Evolutionary conservation across 2,888 invertebrate species (phyloP).

Genomic region (Beris morrisii): DNA sequence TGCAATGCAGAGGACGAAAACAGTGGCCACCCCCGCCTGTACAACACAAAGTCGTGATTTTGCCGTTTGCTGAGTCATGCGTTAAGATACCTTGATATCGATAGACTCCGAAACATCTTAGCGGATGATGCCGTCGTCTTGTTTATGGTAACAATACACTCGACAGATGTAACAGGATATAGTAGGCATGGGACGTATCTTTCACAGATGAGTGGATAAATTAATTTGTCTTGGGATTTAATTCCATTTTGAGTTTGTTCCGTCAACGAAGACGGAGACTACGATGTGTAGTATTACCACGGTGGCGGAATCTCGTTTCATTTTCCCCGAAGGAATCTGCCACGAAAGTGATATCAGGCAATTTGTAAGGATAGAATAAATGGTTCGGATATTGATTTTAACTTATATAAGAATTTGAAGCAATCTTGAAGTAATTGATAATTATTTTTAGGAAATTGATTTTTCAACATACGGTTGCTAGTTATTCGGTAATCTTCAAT

Average conservation of each 20-base stretch:
- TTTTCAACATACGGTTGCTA: too few species aligned
- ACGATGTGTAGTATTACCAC: not conserved
- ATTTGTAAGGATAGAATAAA: too few species aligned
- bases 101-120: conserved; percentile 9
- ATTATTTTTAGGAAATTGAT: too few species aligned
- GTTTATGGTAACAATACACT: conserved; percentile 8
- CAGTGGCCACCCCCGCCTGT: too few species aligned
- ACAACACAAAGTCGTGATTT: not conserved
- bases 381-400: too few species aligned
- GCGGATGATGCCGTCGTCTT: conserved; percentile 9
- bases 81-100: conserved; percentile 6
- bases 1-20: too few species aligned
- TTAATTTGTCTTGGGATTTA: conserved; percentile 26
- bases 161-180: conserved; percentile 3
- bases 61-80: conserved; percentile 9
- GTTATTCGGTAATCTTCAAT: too few species aligned
- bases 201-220: conserved; percentile 22
- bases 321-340: too few species aligned
- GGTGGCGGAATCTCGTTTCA: too few species aligned
- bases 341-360: too few species aligned
- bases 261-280: not conserved
- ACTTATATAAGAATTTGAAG: too few species aligned
- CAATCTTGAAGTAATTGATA: too few species aligned
- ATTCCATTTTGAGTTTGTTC: conserved; percentile 11
- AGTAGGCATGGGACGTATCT: conserved; percentile 8